Percentiles rank a stretch among this genome's conserved stretches.
phyloP scores from a whole-genome alignment of 1,140 invertebrate species.

The Drosophila simulans region DNA sequence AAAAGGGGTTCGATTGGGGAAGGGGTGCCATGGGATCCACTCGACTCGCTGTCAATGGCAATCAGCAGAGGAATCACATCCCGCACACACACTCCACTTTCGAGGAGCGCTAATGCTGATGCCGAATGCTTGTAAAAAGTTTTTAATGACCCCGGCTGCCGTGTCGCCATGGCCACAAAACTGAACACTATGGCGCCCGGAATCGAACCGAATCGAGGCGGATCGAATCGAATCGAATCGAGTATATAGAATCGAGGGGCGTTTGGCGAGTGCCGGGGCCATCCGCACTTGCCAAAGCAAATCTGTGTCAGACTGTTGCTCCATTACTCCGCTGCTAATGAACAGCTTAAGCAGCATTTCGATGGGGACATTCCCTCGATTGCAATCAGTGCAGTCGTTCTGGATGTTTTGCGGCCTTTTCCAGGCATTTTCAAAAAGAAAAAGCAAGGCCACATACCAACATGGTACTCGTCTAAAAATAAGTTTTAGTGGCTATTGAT shows the following conservation, averaged over 20 bases:
- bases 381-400: constrained; percentile 23
- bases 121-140: constrained; percentile 70
- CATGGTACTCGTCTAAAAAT: too few relatives aligned
- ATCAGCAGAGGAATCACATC: constrained; percentile 44
- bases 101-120: constrained; percentile 57
- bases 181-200: constrained; percentile 24
- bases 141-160: constrained; percentile 61
- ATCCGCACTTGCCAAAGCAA: constrained; percentile 48
- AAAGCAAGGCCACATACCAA: not conserved
- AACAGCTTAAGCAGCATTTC: constrained; percentile 62
- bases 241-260: not conserved
- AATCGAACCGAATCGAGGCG: constrained; percentile 14
- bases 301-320: constrained; percentile 55
- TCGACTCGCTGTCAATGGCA: constrained; percentile 48
- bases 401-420: not conserved
- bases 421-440: too few relatives aligned
- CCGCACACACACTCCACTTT: constrained; percentile 32
- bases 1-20: constrained; percentile 15
- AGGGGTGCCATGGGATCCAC: constrained; percentile 14
- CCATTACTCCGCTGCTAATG: constrained; percentile 53
- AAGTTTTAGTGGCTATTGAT: too few relatives aligned
- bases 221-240: constrained; percentile 19
- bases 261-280: not conserved
- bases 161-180: constrained; percentile 48
- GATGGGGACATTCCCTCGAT: constrained; percentile 22